Base-by-base conservation (phyloP, 2,888 invertebrate genomes). In the Dinocampus coccinellae region DNA sequence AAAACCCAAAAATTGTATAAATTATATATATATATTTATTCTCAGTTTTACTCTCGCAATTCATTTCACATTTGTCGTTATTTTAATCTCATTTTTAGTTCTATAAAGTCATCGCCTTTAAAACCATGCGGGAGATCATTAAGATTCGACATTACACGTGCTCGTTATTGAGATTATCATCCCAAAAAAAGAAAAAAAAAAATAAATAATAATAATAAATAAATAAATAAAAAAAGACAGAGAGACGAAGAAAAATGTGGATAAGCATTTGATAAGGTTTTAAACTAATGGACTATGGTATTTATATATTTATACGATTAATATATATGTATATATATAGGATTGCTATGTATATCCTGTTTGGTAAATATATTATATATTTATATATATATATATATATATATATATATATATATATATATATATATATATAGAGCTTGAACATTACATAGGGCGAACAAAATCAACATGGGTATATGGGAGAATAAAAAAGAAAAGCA, bases 71-170 rank as follows among this genome's bases (percentile, higher is more conserved):
- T 57, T 2, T 33, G 1, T 20, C 16, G 24, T 47, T 29, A 58
- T 72, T 34, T 29, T 58, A 13, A 47, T 55, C 33, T 60, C 22
- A 55, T 67, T 42, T 62, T 61, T 64, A 39, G 60, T 68, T 58
- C 68, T 73, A 75, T 20, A 73, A 70, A 73, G 75, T 72, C 73
- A 72, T 75, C 75, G 73, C 64, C 55, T 55, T 47, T 55, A 24
- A 26, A 11, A 55, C 55, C 55, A 55, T 26, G 26, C 55, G 55
- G 55, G 55, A 55, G 55, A 55, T 55, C 55, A 55, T 55, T 55
- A 55, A 55, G 55, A 55, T 55, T 55, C 55, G 55, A 55, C 55
- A 26, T 55, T 55, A 55, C 55, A 55, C 55, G 55, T 55, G 33
- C 33, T 58, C 33, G 58, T 58, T 29, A 33, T 58, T 58, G 58